A percentile compares a stretch with the other conserved stretches of the same genome.
These are phyloP conservation scores for Manis crassicaudata DNA, from an alignment of 2,797 vertebrate genomes.

Conservation along the genomic window DNA sequence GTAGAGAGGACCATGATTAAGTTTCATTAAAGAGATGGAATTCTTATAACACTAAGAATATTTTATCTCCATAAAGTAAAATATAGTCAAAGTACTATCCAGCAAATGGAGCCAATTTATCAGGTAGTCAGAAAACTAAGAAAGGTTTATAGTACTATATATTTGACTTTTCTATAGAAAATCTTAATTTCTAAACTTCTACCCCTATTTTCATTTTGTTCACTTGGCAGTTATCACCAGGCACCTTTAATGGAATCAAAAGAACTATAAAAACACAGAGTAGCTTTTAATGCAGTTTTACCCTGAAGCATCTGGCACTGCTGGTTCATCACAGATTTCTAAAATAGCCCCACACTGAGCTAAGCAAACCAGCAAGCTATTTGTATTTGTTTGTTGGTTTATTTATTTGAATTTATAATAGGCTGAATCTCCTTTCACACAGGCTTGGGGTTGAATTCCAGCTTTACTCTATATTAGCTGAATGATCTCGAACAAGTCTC, in stretches of 20 bases:
- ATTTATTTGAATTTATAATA: background rate
- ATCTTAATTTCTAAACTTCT: constrained; percentile 76
- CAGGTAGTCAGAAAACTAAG: constrained; percentile 68
- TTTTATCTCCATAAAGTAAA: constrained; percentile 44
- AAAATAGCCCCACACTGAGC: background rate
- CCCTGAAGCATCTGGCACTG: background rate
- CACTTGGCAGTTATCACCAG: constrained; percentile 59
- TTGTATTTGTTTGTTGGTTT: background rate
- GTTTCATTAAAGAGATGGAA: constrained; percentile 11
- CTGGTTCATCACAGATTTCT: background rate
- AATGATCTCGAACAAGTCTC: background rate
- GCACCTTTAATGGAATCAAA: constrained; percentile 30
- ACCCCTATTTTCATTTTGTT: constrained; percentile 49
- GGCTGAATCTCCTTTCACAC: background rate
- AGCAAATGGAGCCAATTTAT: constrained; percentile 71
- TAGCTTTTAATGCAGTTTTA: background rate
- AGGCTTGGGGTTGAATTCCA: background rate
- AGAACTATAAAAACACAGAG: background rate
- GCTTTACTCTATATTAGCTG: background rate
- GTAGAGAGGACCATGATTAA: background rate
- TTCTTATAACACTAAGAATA: constrained; percentile 14
- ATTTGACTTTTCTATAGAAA: constrained; percentile 55
- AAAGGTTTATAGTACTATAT: constrained; percentile 67
- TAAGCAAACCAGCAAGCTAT: background rate
- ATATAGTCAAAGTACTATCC: constrained; percentile 56